Conservation (phyloP, 2,797 vertebrate species). For the Pempheris klunzingeri region DNA sequence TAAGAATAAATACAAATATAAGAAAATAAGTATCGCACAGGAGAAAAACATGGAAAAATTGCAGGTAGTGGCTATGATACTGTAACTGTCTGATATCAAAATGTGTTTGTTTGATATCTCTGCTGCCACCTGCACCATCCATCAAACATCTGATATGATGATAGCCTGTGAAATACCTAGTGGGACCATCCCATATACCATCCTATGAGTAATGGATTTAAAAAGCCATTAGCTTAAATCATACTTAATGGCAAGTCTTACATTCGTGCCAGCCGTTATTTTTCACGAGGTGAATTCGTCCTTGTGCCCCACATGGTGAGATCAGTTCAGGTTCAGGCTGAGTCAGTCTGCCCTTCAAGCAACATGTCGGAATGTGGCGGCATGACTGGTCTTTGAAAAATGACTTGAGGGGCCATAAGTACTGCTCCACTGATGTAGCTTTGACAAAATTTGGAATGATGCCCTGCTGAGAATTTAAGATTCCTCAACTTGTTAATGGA, state of each 20-base stretch:
- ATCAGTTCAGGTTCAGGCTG: background rate
- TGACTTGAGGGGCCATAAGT: background rate
- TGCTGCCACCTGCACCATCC: slow-evolving; percentile 20
- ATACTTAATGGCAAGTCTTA: slow-evolving; percentile 12
- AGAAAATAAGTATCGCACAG: no score
- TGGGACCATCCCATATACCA: slow-evolving; percentile 1
- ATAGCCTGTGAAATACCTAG: slow-evolving; percentile 20
- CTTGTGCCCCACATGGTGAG: background rate
- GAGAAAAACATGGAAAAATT: no score
- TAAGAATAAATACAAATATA: no score
- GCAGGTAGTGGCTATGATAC: no score
- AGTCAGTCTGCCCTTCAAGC: slow-evolving; percentile 14
- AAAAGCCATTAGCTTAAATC: slow-evolving; percentile 25
- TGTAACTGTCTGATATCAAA: background rate
- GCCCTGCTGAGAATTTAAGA: no score
- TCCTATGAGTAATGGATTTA: slow-evolving; percentile 26
- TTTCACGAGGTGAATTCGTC: slow-evolving; percentile 21
- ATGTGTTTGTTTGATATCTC: slow-evolving; percentile 7
- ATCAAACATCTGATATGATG: slow-evolving; percentile 15
- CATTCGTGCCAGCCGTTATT: background rate
- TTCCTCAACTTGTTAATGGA: no score
- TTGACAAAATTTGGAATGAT: background rate
- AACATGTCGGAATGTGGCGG: no score
- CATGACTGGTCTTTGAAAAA: slow-evolving; percentile 1
- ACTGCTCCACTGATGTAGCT: background rate